Evolutionary conservation across 2,888 invertebrate genomes (phyloP).

Genomic region (Drosophila tripunctata): DNA sequence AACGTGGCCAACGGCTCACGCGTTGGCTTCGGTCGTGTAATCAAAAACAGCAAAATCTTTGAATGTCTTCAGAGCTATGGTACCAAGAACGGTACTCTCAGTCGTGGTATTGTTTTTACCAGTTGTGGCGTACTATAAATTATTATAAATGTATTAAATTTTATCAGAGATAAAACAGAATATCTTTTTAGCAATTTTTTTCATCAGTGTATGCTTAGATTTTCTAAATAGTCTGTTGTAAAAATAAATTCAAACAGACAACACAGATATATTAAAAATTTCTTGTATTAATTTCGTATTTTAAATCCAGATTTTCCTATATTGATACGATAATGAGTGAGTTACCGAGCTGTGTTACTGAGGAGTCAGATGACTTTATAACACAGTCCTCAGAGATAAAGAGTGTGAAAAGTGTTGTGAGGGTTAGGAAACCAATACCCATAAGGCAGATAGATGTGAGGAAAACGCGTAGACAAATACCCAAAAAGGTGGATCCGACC

Average conservation of each 20-base stretch:
- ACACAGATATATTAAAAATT: constrained; percentile 23
- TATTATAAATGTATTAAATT: not conserved
- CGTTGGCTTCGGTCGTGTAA: constrained; percentile 74
- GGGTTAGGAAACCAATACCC: not conserved
- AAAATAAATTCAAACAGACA: not conserved
- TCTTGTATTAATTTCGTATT: not conserved
- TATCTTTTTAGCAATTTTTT: no score
- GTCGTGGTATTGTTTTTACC: constrained; percentile 60
- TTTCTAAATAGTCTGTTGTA: not conserved
- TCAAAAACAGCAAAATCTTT: constrained; percentile 68
- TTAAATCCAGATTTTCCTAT: not conserved
- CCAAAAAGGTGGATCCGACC: not conserved
- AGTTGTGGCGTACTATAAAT: constrained; percentile 66
- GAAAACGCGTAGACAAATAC: not conserved
- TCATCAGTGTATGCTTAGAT: not conserved
- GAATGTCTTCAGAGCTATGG: constrained; percentile 72
- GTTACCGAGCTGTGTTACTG: constrained; percentile 14
- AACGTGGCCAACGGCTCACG: constrained; percentile 69
- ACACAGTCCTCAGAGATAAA: not conserved
- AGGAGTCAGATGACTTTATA: not conserved
- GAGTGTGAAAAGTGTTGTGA: not conserved
- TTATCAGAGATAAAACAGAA: not conserved
- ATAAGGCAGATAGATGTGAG: no score
- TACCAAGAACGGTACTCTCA: constrained; percentile 77
- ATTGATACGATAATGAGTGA: not conserved